Evolutionary conservation across 37 sponge, comb jelly and placozoan genomes (phyloP).

Genomic region (Theonella swinhoei): DNA sequence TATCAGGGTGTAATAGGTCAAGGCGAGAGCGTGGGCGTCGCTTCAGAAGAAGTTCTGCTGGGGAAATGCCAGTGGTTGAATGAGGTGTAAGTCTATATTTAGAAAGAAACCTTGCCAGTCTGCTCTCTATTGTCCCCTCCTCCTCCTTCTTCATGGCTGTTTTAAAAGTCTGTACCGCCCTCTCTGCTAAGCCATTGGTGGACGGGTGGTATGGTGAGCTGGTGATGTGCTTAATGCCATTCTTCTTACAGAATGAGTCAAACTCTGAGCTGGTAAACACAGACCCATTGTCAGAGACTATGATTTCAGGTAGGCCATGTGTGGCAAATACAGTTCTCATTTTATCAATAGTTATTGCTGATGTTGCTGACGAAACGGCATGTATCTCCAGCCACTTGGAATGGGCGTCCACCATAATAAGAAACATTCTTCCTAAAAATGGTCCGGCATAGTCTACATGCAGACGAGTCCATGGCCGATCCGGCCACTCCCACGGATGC

Average conservation of each 20-base stretch:
- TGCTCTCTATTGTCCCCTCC: not conserved
- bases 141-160: not conserved
- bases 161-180: constrained; percentile 19
- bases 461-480: constrained; percentile 25
- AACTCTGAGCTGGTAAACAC: constrained; percentile 14
- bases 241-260: not conserved
- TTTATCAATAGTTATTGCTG: constrained; percentile 4
- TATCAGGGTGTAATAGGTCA: constrained; percentile 31
- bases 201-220: too few species aligned
- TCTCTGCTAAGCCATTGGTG: too few species aligned
- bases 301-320: too few species aligned
- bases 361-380: not conserved
- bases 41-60: constrained; percentile 36
- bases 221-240: too few species aligned
- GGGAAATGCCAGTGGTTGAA: constrained; percentile 28
- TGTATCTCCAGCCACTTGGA: too few species aligned
- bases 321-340: constrained; percentile 6
- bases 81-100: constrained; percentile 39
- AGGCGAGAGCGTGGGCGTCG: constrained; percentile 26
- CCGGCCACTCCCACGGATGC: constrained; percentile 31
- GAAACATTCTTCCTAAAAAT: constrained; percentile 5
- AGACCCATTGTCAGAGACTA: too few species aligned
- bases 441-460: constrained; percentile 57
- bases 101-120: constrained; percentile 20
- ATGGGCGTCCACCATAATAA: too few species aligned